phyloP scores from a whole-genome alignment of 2,888 invertebrate species.

The Watsonalla binaria region DNA sequence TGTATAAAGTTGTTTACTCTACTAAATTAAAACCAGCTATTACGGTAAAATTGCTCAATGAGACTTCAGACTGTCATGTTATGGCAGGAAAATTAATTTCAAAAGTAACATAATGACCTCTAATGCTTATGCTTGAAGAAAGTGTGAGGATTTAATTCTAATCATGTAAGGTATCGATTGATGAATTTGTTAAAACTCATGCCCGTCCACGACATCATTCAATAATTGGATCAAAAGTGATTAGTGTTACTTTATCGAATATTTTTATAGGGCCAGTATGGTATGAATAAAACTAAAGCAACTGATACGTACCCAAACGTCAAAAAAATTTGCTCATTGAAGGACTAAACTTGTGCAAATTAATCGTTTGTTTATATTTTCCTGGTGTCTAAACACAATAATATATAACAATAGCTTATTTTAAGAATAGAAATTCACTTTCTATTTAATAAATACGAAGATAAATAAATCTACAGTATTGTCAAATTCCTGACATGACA shows the following conservation, averaged over 20 bases:
- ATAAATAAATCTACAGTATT: slow-evolving; percentile 37
- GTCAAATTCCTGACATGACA: slow-evolving; percentile 46
- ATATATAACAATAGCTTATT: slow-evolving; percentile 4
- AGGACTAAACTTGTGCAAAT: neutral
- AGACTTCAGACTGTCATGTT: no score
- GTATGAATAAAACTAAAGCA: slow-evolving; percentile 54
- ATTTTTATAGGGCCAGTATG: slow-evolving; percentile 25
- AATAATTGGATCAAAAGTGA: slow-evolving; percentile 10
- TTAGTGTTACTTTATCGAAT: slow-evolving; percentile 8
- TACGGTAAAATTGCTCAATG: slow-evolving; percentile 5
- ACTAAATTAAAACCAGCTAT: slow-evolving; percentile 6
- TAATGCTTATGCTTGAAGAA: neutral
- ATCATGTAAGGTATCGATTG: neutral
- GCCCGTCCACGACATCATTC: neutral
- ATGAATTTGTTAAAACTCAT: neutral
- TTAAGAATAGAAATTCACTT: slow-evolving; percentile 39
- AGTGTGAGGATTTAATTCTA: neutral
- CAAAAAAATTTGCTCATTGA: slow-evolving; percentile 24
- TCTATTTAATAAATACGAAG: slow-evolving; percentile 37
- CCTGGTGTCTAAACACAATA: neutral
- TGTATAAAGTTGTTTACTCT: slow-evolving; percentile 21
- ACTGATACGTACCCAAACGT: slow-evolving; percentile 50
- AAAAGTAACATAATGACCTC: neutral
- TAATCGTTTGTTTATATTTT: neutral
- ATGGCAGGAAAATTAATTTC: neutral